Evolutionary conservation across 2,888 invertebrate species (phyloP), one percentile per base, ranked within the genome.

Genomic region (Reticulitermes lucifugus): DNA sequence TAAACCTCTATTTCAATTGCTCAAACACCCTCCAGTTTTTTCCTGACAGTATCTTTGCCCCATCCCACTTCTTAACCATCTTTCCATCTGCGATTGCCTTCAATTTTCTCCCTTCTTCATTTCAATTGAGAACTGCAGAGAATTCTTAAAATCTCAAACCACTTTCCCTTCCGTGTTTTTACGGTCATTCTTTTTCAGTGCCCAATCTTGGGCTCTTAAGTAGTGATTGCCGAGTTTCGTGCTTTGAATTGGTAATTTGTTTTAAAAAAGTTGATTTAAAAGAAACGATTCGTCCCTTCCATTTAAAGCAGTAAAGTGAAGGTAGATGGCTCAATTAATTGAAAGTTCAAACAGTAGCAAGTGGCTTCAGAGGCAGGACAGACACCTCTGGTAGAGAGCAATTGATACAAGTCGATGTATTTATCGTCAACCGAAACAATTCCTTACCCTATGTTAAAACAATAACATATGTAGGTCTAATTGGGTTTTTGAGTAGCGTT

Each of bases 131-230:
- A 60, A 84, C 83, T 82, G 81, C 65, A 83, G 82, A 70, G 83
- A 84, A 84, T 86, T 86, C 84, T 60, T 86, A 84, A 86, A 86
- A 70, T 81, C 70, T 70, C 35, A 21, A 21, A 80, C 55, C 60
- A 41, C 18, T 22, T 60, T 80, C 60, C 60, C 22, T 14, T 21
- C 29, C 41, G 60, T 29, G 6, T 25, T 43, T 81, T 81, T 70
- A 81, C 81, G 81, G 70, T 81, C 65, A 81, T 81, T 81, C 81
- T 65, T 81, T 81, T 81, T 83, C 73, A 83, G 80, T 83, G 83
- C 81, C 65, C 84, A 82, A 84, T 84, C 86, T 86, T 84, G 83
- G 81, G 83, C 83, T 81, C 77, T 84, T 83, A 86, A 86, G 82
- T 71, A 86, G 86, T 84, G 86, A 86, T 86, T 86, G 84, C 75